Percentiles rank a stretch among this genome's conserved stretches.
These are phyloP conservation scores for Idaea biselata DNA, from an alignment of 2,888 invertebrate genomes.

Conservation along the genomic window DNA sequence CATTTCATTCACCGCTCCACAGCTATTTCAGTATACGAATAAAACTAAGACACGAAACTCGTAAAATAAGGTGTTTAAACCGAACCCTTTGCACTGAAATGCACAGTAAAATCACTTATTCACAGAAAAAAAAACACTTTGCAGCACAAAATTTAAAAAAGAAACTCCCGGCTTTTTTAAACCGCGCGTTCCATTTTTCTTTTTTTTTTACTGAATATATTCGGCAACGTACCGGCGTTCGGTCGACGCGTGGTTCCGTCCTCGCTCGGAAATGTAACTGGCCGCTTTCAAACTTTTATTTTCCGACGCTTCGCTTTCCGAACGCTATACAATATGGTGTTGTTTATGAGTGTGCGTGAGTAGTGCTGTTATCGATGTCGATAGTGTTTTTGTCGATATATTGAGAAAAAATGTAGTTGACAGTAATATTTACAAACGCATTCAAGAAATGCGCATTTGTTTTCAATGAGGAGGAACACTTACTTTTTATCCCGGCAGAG, in stretches of 20 bases:
- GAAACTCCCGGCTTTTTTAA: slow-evolving; percentile 7
- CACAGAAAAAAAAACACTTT: slow-evolving; percentile 20
- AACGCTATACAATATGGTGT: slow-evolving; percentile 34
- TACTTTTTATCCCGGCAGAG: too few relatives aligned
- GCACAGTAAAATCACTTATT: slow-evolving; percentile 40
- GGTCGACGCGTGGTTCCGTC: slow-evolving; percentile 47
- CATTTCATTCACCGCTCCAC: slow-evolving; percentile 64
- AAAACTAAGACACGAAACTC: slow-evolving; percentile 60
- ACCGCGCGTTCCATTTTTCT: slow-evolving; percentile 34
- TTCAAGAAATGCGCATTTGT: too few relatives aligned
- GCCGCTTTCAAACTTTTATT: slow-evolving; percentile 53
- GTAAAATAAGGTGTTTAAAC: slow-evolving; percentile 31
- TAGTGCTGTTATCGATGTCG: slow-evolving; percentile 22
- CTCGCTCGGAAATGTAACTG: slow-evolving; percentile 57
- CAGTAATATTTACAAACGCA: neutral
- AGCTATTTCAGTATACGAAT: slow-evolving; percentile 67
- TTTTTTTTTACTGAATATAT: slow-evolving; percentile 30
- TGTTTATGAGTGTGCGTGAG: slow-evolving; percentile 34
- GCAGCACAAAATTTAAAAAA: slow-evolving; percentile 17
- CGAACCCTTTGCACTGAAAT: slow-evolving; percentile 40
- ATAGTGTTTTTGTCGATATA: slow-evolving; percentile 10
- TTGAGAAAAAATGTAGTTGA: neutral
- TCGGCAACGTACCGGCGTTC: slow-evolving; percentile 57
- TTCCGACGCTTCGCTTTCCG: slow-evolving; percentile 57
- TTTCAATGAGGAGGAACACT: too few relatives aligned